Evolutionary conservation across 2,888 invertebrate genomes (phyloP).

Genomic region (Boloria euphrosyne): DNA sequence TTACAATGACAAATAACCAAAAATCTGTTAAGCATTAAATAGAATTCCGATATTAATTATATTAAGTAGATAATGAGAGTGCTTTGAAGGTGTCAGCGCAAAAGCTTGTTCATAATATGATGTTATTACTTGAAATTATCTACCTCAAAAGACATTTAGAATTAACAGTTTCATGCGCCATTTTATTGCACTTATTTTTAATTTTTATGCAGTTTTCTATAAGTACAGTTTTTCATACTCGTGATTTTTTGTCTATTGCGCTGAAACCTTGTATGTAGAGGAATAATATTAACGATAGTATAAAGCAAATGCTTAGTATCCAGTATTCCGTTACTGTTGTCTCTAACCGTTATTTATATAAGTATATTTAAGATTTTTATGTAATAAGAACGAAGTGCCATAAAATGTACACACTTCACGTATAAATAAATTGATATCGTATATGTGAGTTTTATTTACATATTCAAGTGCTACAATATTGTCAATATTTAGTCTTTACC

Average conservation of each 20-base stretch:
- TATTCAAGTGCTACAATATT: not conserved
- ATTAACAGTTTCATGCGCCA: not conserved
- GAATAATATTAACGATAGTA: not conserved
- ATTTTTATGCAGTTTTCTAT: no score
- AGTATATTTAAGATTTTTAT: conserved; percentile 40
- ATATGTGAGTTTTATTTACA: conserved; percentile 18
- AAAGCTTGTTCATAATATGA: not conserved
- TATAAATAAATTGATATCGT: conserved; percentile 39
- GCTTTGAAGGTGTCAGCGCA: not conserved
- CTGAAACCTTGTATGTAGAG: conserved; percentile 1
- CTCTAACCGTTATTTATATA: conserved; percentile 41
- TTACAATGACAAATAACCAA: conserved; percentile 10
- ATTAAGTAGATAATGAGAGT: not conserved
- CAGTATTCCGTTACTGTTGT: conserved; percentile 30
- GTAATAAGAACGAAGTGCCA: conserved; percentile 69
- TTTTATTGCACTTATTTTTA: not conserved
- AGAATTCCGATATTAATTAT: not conserved
- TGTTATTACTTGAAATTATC: conserved; percentile 5
- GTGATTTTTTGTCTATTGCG: not conserved
- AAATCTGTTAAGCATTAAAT: conserved; percentile 2
- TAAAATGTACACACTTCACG: conserved; percentile 63
- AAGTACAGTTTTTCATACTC: not conserved
- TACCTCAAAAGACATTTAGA: conserved; percentile 7
- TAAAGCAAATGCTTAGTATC: conserved; percentile 23
- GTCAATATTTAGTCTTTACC: no score